A percentile compares a stretch with the other conserved stretches of the same genome.
Conservation (phyloP, 2,797 vertebrate genomes). For the Hoplostethus mediterraneus region DNA sequence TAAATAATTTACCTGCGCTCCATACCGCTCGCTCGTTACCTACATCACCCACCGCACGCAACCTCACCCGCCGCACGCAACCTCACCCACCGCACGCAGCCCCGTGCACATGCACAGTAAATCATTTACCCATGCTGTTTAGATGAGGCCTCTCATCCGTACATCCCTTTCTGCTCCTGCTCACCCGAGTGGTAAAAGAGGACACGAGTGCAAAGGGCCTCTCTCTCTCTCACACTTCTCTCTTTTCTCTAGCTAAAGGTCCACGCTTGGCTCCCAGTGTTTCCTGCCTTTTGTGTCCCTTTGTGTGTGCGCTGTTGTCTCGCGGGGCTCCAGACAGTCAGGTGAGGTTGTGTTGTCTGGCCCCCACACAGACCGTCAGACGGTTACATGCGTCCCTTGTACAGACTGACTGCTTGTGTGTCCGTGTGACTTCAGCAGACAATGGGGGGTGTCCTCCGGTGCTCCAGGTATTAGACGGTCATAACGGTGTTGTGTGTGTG, state of each 20-base stretch:
- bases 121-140: constrained; percentile 18
- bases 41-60: background rate
- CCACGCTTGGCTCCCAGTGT: constrained; percentile 3
- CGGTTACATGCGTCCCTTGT: constrained; percentile 37
- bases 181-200: constrained; percentile 51
- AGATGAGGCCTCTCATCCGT: constrained; percentile 48
- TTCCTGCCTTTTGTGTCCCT: constrained; percentile 29
- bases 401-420: constrained; percentile 42
- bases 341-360: constrained; percentile 48
- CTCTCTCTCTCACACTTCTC: background rate
- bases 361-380: constrained; percentile 47
- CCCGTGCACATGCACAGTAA: constrained; percentile 24
- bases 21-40: background rate
- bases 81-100: background rate
- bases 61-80: too few species aligned
- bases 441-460: constrained; percentile 52
- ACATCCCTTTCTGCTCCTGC: constrained; percentile 44
- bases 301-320: constrained; percentile 30
- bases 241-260: background rate
- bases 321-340: constrained; percentile 64
- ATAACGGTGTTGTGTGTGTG: constrained; percentile 46
- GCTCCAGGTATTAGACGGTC: constrained; percentile 56
- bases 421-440: constrained; percentile 47
- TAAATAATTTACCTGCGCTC: background rate
- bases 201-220: constrained; percentile 50